Evolutionary conservation across 2,113 vertebrate species (phyloP), one percentile per base, ranked within the genome.

Genomic region (Mustela lutreola): DNA sequence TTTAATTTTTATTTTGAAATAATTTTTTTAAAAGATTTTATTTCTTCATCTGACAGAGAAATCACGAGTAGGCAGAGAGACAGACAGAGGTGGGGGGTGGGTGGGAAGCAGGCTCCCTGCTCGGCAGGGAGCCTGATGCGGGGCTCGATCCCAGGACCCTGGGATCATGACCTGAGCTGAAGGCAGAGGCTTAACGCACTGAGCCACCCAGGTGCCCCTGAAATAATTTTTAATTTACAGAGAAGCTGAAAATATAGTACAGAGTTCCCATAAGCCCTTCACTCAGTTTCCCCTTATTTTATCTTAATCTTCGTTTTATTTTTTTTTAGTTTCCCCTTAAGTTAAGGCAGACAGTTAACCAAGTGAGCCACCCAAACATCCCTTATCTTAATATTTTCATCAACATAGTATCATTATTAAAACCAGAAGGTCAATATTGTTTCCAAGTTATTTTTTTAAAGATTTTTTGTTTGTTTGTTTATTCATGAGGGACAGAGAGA

Each of bases 1-100:
- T 60, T 78, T 85, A 63, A 26, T 39, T 84, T 79, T 87, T 39
- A 33, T 58, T 93, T 95, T 93, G 19, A 63, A 48, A 83, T 76
- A 88, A n/a, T 58, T 91, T 89, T 58, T 48, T 42, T 42, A 4
- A 42, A 42, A 42, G 42, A 42, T 42, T 42, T 42, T 42, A 42
- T 42, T 42, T 42, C 42, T 42, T 42, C 4, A 42, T 5, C 42
- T 42, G 42, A 42, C 42, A 42, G 42, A 42, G 42, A 42, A 42
- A 42, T 42, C 42, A 42, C 42, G 42, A 42, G 42, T 42, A 42
- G 42, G 42, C 42, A 42, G 42, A 42, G 42, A 42, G 42, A 42
- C 5, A 42, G 42, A 42, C 42, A 42, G 42, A 42, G 42, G 42
- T 42, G 42, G 42, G 42, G 42, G 42, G 39, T 4, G 39, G 42